phyloP scores from a whole-genome alignment of 2,113 vertebrate species.

The Pelvicachromis taeniatus region DNA sequence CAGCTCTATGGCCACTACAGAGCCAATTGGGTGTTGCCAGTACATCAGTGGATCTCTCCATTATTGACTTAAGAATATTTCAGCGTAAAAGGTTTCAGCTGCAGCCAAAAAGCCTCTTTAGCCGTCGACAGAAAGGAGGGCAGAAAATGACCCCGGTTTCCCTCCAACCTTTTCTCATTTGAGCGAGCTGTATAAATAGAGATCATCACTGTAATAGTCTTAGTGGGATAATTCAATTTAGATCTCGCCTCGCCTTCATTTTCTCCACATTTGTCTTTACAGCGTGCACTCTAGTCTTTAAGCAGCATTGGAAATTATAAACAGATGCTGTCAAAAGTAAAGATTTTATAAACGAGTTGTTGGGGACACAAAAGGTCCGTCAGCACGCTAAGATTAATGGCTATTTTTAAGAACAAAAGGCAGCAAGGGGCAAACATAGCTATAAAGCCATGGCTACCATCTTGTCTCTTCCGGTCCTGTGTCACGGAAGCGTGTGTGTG shows the following conservation, averaged over 20 bases:
- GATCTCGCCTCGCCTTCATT: conserved; percentile 31
- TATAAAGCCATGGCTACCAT: not conserved
- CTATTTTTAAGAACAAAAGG: not conserved
- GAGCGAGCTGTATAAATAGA: conserved; percentile 25
- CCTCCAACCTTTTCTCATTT: conserved; percentile 20
- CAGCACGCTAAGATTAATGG: not conserved
- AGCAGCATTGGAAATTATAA: not conserved
- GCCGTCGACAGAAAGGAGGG: not conserved
- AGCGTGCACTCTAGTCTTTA: not conserved
- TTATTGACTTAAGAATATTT: conserved; percentile 66
- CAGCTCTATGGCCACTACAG: conserved; percentile 30
- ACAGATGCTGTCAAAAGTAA: not conserved
- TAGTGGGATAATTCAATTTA: conserved; percentile 48
- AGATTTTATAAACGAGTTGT: not conserved
- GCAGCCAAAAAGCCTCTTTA: conserved; percentile 56
- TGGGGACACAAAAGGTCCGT: not conserved
- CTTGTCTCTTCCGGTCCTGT: not conserved
- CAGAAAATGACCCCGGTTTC: not conserved
- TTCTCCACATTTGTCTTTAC: conserved; percentile 29
- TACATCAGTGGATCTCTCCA: conserved; percentile 47
- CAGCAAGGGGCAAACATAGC: not conserved
- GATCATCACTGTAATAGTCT: conserved; percentile 41
- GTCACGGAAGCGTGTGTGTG: not conserved
- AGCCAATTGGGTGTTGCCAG: conserved; percentile 53
- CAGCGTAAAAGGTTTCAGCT: conserved; percentile 43